Conservation (phyloP, 1,140 invertebrate genomes). For the Caenorhabditis inopinata region DNA sequence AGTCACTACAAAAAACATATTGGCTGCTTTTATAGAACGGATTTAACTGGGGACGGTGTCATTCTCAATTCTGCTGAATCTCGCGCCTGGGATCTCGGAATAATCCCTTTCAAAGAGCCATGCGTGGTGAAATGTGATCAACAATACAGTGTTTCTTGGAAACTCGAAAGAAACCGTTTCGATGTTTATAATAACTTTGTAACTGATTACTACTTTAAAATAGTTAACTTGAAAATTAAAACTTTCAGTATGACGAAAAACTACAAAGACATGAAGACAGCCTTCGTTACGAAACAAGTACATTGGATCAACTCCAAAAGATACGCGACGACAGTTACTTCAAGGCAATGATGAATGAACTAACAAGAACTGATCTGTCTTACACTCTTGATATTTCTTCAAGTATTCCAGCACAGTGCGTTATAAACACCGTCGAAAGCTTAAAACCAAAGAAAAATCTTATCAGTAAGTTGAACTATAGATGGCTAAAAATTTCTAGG, state of each 20-base stretch:
- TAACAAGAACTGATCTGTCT: neutral
- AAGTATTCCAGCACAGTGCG: neutral
- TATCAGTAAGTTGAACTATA: neutral
- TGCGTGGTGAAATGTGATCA: neutral
- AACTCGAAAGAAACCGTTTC: neutral
- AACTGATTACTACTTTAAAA: too few relatives aligned
- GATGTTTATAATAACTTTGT: slow-evolving; percentile 7
- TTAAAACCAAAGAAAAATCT: neutral
- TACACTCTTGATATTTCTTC: neutral
- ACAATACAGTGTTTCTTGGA: neutral
- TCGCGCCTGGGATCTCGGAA: neutral
- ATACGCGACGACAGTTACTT: neutral
- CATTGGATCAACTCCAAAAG: neutral
- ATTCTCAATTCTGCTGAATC: neutral
- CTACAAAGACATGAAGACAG: neutral
- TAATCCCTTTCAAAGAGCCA: slow-evolving; percentile 1
- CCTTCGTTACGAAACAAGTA: neutral
- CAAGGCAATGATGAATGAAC: neutral
- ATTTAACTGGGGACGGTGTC: neutral
- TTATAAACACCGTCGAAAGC: neutral
- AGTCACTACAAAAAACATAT: neutral
- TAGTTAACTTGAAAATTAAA: too few relatives aligned
- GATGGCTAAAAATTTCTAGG: neutral
- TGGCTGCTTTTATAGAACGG: neutral
- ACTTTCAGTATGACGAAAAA: neutral